Conservation (phyloP, 2,797 vertebrate genomes). For the Orientallactaga sibirica region DNA sequence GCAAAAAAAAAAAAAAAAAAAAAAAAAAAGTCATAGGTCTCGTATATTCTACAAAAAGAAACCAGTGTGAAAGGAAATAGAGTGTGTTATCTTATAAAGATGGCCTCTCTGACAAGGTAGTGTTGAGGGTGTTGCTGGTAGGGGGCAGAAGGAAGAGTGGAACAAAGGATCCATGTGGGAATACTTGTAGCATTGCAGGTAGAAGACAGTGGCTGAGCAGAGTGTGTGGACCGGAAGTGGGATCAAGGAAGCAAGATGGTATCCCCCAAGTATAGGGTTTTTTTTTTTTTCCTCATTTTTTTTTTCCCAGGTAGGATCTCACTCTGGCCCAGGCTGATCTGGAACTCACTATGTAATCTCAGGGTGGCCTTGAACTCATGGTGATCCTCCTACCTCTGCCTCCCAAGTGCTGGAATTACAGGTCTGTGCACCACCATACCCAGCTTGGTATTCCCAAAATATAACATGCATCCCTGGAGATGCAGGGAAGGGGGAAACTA, state of each 20-base stretch:
- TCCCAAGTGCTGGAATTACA: no score
- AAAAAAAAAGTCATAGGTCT: neutral
- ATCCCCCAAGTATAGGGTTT: neutral
- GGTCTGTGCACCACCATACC: no score
- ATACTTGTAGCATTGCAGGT: neutral
- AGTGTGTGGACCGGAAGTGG: neutral
- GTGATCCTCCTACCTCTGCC: no score
- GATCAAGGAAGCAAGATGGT: neutral
- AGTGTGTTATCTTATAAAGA: neutral
- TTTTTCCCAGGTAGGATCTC: no score
- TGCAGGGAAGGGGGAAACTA: neutral
- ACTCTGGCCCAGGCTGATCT: no score
- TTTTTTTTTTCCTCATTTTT: no score
- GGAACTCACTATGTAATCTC: no score
- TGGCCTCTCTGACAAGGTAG: neutral
- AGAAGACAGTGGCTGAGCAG: neutral
- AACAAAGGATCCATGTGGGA: neutral
- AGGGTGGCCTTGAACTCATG: no score
- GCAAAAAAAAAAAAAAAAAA: neutral
- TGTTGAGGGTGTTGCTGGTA: neutral
- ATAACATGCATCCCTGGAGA: neutral
- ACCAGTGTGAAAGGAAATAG: neutral
- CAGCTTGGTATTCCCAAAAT: neutral
- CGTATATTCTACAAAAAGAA: slow-evolving; percentile 16
- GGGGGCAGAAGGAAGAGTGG: neutral